Conservation (phyloP, 2,797 vertebrate species). For the Phrynocephalus vlangalii region DNA sequence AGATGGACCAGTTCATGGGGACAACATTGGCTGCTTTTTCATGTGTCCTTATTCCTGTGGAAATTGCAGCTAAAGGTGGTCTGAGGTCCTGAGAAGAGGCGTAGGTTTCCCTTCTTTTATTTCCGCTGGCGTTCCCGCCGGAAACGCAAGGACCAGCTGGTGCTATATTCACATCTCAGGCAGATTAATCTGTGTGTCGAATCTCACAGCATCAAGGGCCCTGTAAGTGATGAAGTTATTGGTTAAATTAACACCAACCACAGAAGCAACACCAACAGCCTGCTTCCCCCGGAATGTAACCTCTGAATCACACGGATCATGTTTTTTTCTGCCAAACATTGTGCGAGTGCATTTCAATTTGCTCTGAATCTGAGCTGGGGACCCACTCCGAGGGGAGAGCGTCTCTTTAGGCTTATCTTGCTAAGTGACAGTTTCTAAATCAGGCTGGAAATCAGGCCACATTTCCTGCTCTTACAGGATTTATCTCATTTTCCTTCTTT, state of each 20-base stretch:
- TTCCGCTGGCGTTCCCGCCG: slow-evolving; percentile 20
- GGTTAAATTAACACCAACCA: slow-evolving; percentile 14
- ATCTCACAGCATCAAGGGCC: not conserved
- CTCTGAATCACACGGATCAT: slow-evolving; percentile 12
- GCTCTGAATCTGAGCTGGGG: slow-evolving; percentile 39
- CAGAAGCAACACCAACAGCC: no score
- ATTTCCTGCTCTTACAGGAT: slow-evolving; percentile 70
- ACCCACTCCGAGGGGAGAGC: slow-evolving; percentile 53
- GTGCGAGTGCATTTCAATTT: slow-evolving; percentile 35
- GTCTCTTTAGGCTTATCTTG: slow-evolving; percentile 70
- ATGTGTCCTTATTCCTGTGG: not conserved
- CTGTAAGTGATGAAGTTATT: not conserved
- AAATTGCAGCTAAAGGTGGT: not conserved
- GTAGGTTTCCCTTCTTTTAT: not conserved
- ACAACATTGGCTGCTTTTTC: not conserved
- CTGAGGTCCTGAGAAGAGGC: not conserved
- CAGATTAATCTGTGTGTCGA: not conserved
- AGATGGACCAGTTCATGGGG: not conserved
- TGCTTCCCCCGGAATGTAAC: accelerated
- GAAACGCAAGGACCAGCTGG: not conserved
- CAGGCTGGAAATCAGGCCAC: slow-evolving; percentile 75
- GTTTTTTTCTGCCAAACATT: slow-evolving; percentile 13
- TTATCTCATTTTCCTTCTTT: slow-evolving; percentile 74
- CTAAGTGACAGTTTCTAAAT: slow-evolving; percentile 75
- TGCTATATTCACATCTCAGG: slow-evolving; percentile 15